Evolutionary conservation across 2,888 invertebrate species (phyloP).

Genomic region (Electrophaes corylata): DNA sequence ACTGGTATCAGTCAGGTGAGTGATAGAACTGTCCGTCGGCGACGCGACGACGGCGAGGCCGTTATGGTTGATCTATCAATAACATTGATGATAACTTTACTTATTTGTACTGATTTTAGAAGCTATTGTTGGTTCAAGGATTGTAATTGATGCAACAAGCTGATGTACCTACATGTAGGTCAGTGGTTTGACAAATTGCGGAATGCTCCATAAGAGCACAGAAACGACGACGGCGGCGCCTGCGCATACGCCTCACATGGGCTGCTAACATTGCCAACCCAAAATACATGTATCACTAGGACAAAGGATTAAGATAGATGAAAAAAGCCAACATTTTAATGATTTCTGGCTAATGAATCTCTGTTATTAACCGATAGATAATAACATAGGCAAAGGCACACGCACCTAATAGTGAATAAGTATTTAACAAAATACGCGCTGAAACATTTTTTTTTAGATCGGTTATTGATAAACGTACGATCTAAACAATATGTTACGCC

Average conservation of each 20-base stretch:
- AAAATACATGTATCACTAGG: too few species aligned
- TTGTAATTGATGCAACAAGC: conserved; percentile 14
- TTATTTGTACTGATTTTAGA: conserved; percentile 14
- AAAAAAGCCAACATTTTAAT: neutral
- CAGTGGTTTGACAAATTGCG: conserved; percentile 37
- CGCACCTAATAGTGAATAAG: too few species aligned
- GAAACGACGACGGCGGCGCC: neutral
- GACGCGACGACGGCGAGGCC: too few species aligned
- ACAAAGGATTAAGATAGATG: neutral
- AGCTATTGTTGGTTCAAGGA: conserved; percentile 33
- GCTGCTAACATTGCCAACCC: too few species aligned
- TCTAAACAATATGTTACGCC: too few species aligned
- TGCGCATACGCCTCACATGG: too few species aligned
- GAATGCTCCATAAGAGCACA: conserved; percentile 33
- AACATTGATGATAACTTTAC: conserved; percentile 4
- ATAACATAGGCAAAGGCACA: too few species aligned
- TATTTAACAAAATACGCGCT: too few species aligned
- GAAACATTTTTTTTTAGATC: too few species aligned
- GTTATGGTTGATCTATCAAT: conserved; percentile 10
- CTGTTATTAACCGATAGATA: too few species aligned
- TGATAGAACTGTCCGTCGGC: conserved; percentile 5
- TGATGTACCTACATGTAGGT: conserved; percentile 44
- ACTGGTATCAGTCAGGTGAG: neutral
- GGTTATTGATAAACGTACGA: too few species aligned
- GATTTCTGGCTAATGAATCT: too few species aligned